Evolutionary conservation across 2,797 vertebrate genomes (phyloP).

Genomic region (Champsocephalus esox): DNA sequence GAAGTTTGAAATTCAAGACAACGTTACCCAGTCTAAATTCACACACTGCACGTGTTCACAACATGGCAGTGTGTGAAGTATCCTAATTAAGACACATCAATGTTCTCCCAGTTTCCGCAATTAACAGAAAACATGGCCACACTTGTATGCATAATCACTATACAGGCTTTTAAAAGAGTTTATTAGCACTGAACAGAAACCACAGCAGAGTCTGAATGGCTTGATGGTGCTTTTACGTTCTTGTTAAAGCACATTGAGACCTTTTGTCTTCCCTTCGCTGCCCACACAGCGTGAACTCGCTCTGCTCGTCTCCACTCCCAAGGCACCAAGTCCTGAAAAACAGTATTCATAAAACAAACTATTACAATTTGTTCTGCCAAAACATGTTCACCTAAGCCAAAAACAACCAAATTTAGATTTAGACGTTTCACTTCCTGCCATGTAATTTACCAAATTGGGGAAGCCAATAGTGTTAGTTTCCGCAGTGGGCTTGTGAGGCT

Average conservation of each 20-base stretch:
- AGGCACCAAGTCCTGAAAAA: conserved; percentile 68
- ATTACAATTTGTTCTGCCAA: conserved; percentile 84
- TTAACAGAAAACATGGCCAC: not conserved
- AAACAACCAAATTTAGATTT: conserved; percentile 75
- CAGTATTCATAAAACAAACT: conserved; percentile 36
- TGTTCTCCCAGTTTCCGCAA: conserved; percentile 20
- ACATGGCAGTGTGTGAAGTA: too few relatives aligned
- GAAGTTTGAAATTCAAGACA: too few relatives aligned
- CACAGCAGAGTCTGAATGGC: not conserved
- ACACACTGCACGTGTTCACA: too few relatives aligned
- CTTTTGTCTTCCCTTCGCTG: conserved; percentile 48
- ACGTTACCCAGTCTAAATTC: too few relatives aligned
- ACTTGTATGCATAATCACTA: conserved; percentile 9
- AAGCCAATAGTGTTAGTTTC: conserved; percentile 65
- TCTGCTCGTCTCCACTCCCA: conserved; percentile 62
- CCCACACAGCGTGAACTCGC: conserved; percentile 61
- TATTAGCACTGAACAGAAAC: not conserved
- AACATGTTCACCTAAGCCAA: conserved; percentile 72
- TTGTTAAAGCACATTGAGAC: conserved; percentile 38
- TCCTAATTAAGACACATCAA: not conserved
- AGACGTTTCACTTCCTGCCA: conserved; percentile 66
- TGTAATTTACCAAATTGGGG: conserved; percentile 69
- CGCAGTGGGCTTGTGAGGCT: conserved; percentile 8
- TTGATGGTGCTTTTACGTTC: conserved; percentile 25
- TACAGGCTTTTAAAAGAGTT: not conserved